These are phyloP conservation scores for Ichneumon xanthorius DNA, from an alignment of 2,888 invertebrate genomes.

Conservation along the genomic window DNA sequence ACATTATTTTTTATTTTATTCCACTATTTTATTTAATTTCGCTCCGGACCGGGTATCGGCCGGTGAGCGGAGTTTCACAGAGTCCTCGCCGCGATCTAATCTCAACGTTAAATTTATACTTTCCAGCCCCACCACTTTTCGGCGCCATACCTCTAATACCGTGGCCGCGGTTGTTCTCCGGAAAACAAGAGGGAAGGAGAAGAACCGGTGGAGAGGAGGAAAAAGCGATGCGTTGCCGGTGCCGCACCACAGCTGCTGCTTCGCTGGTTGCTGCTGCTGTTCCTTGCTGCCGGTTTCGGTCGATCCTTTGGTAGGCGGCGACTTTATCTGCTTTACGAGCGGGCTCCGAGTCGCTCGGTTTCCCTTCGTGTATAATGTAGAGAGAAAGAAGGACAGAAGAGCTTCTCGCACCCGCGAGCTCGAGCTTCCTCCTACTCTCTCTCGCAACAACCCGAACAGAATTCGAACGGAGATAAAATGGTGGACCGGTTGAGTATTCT, in stretches of 20 bases:
- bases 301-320: constrained; percentile 84
- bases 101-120: constrained; percentile 81
- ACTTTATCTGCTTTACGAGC: constrained; percentile 84
- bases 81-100: constrained; percentile 78
- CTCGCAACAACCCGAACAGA: constrained; percentile 65
- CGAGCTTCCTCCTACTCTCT: constrained; percentile 41
- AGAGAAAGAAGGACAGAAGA: constrained; percentile 49
- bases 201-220: not conserved
- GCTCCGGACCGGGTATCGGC: not conserved
- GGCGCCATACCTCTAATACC: constrained; percentile 79
- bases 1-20: no score
- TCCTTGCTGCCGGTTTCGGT: constrained; percentile 78
- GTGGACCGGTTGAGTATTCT: constrained; percentile 71
- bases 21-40: not conserved
- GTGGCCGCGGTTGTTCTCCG: constrained; percentile 64
- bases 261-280: constrained; percentile 76
- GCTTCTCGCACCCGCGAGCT: constrained; percentile 59
- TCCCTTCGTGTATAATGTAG: constrained; percentile 76
- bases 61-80: constrained; percentile 20
- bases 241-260: constrained; percentile 72
- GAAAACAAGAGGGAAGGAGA: constrained; percentile 3
- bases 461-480: constrained; percentile 76
- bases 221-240: constrained; percentile 48
- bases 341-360: constrained; percentile 77
- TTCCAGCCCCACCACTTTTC: constrained; percentile 79